phyloP scores from a whole-genome alignment of 2,888 invertebrate species.

The Stratiomys singularior region DNA sequence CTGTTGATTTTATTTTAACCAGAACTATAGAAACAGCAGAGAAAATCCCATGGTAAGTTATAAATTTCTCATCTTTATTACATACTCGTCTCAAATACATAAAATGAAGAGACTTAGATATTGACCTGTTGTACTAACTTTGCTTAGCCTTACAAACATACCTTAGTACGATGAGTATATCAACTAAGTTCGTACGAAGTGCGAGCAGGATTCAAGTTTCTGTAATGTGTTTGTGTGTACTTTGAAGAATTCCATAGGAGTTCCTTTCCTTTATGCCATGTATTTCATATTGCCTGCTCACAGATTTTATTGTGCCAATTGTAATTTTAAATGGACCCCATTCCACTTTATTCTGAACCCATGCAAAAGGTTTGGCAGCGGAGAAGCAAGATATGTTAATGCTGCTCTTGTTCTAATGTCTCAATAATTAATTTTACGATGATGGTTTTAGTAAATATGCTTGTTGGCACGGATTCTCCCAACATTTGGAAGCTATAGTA shows the following conservation, averaged over 20 bases:
- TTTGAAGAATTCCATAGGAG: not conserved
- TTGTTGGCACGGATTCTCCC: not conserved
- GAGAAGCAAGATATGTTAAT: not conserved
- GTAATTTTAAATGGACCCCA: not conserved
- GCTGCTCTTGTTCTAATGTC: not conserved
- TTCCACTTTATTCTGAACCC: not conserved
- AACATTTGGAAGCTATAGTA: not conserved
- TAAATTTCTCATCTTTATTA: too few species aligned
- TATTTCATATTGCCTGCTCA: not conserved
- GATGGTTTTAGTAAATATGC: conserved; percentile 17
- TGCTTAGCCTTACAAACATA: too few species aligned
- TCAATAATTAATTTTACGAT: conserved; percentile 40
- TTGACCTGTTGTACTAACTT: too few species aligned
- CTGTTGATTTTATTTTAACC: too few species aligned
- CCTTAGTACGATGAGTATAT: too few species aligned
- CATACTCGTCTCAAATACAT: too few species aligned
- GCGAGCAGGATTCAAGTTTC: too few species aligned
- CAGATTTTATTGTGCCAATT: conserved; percentile 8
- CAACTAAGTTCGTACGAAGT: too few species aligned
- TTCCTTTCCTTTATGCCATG: not conserved
- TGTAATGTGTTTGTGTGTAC: too few species aligned
- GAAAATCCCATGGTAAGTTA: too few species aligned
- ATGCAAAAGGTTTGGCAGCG: not conserved
- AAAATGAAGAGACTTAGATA: too few species aligned
- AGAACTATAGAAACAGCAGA: too few species aligned